phyloP scores from a whole-genome alignment of 1,140 invertebrate species.

The Pectinophora gossypiella region DNA sequence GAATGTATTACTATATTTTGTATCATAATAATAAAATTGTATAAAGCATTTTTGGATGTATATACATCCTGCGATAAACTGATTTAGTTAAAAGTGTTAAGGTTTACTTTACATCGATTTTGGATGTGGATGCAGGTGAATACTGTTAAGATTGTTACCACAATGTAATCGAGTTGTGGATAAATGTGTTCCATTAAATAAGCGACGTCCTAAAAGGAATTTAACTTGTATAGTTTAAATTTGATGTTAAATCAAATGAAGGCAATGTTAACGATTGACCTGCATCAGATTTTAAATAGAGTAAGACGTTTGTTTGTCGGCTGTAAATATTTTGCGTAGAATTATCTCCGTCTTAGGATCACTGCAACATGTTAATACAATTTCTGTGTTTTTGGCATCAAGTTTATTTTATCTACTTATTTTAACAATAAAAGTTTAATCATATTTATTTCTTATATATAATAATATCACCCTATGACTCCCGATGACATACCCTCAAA shows the following conservation, averaged over 20 bases:
- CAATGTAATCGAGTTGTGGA: constrained; percentile 31
- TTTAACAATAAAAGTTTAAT: constrained; percentile 73
- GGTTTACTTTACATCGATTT: constrained; percentile 35
- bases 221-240: constrained; percentile 30
- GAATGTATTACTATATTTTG: constrained; percentile 52
- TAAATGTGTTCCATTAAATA: constrained; percentile 43
- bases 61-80: constrained; percentile 28
- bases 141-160: constrained; percentile 48
- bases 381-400: constrained; percentile 70
- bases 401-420: constrained; percentile 76
- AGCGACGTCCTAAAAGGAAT: constrained; percentile 36
- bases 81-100: constrained; percentile 39
- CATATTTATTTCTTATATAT: too few relatives aligned
- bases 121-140: constrained; percentile 56
- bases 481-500: too few relatives aligned
- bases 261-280: constrained; percentile 57
- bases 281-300: constrained; percentile 57
- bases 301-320: constrained; percentile 54
- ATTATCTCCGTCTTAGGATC: constrained; percentile 60
- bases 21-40: constrained; percentile 51
- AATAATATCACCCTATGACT: too few relatives aligned
- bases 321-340: constrained; percentile 69
- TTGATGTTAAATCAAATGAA: constrained; percentile 12
- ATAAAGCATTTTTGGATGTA: constrained; percentile 40
- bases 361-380: constrained; percentile 64